Conservation (phyloP, 2,797 vertebrate species). For the Epinephelus coioides region DNA sequence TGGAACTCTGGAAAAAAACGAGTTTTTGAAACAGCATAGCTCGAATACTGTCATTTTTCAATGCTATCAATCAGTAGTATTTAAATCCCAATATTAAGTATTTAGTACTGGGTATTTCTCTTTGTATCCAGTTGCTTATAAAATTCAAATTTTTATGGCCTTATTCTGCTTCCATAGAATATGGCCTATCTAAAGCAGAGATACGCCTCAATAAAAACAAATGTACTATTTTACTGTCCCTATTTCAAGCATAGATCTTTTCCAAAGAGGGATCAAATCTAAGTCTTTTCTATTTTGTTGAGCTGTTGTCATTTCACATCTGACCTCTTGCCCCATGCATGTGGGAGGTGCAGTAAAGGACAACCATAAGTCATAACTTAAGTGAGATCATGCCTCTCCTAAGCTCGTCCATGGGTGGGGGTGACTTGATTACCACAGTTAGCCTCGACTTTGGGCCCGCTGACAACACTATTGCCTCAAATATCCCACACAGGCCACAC, state of each 20-base stretch:
- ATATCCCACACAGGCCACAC: conserved; percentile 44
- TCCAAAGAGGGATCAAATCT: conserved; percentile 32
- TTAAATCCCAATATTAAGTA: not conserved
- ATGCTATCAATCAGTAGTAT: not conserved
- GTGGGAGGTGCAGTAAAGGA: conserved; percentile 17
- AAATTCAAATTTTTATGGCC: not conserved
- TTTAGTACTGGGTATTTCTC: not conserved
- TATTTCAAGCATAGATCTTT: not conserved
- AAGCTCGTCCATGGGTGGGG: conserved; percentile 17
- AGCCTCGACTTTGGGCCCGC: conserved; percentile 54
- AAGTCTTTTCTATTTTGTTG: conserved; percentile 44
- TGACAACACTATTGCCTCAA: conserved; percentile 59
- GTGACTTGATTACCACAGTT: conserved; percentile 33
- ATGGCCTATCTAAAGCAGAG: not conserved
- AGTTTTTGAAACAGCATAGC: not conserved
- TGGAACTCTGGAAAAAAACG: too few relatives aligned
- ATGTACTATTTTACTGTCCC: conserved; percentile 11
- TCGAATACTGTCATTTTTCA: not conserved
- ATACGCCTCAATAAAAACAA: conserved; percentile 11
- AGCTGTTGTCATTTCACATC: conserved; percentile 11
- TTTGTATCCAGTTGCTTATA: not conserved
- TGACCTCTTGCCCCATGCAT: conserved; percentile 17
- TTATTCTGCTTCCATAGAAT: not conserved
- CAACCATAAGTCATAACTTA: conserved; percentile 40
- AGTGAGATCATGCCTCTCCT: conserved; percentile 30